Evolutionary conservation across 2,113 vertebrate genomes (phyloP).

Genomic region (Salvelinus alpinus): DNA sequence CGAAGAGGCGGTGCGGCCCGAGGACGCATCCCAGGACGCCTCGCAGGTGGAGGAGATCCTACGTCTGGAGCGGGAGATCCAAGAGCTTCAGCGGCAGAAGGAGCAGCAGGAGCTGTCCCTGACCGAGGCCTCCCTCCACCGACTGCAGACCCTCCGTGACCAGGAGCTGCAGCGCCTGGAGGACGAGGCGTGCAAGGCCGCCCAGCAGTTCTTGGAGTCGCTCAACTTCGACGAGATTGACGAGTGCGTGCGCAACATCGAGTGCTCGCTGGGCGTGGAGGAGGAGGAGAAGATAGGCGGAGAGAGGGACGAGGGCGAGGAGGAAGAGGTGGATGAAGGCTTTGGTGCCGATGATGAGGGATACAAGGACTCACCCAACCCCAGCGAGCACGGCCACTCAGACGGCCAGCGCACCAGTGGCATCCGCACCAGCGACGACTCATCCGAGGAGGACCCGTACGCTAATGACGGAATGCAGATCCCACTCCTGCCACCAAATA

Average conservation of each 20-base stretch:
- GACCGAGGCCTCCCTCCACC: constrained; percentile 85
- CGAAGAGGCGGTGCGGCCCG: constrained; percentile 70
- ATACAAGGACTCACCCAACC: constrained; percentile 96
- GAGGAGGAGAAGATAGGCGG: constrained; percentile 62
- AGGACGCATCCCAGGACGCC: constrained; percentile 86
- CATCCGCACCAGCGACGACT: constrained; percentile 94
- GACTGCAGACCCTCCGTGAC: constrained; percentile 87
- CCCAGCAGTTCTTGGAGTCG: constrained; percentile 93
- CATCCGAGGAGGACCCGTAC: constrained; percentile 95
- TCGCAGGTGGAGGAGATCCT: constrained; percentile 96
- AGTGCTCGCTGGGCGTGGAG: constrained; percentile 80
- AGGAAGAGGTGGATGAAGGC: constrained; percentile 95
- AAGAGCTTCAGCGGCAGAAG: constrained; percentile 88
- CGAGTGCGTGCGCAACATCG: constrained; percentile 92
- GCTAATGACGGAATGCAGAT: constrained; percentile 84
- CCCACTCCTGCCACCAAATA: constrained; percentile 58
- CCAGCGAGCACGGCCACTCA: constrained; percentile 93
- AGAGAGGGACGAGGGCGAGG: constrained; percentile 80
- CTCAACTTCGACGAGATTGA: constrained; percentile 97
- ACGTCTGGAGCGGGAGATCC: constrained; percentile 92
- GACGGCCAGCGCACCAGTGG: constrained; percentile 94
- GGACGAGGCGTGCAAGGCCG: constrained; percentile 91
- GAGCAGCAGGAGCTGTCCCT: constrained; percentile 91
- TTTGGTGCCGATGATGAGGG: constrained; percentile 93
- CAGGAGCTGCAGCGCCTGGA: constrained; percentile 88